These are phyloP conservation scores for Aspidapion aeneum DNA, from an alignment of 2,888 invertebrate genomes.

Conservation along the genomic window DNA sequence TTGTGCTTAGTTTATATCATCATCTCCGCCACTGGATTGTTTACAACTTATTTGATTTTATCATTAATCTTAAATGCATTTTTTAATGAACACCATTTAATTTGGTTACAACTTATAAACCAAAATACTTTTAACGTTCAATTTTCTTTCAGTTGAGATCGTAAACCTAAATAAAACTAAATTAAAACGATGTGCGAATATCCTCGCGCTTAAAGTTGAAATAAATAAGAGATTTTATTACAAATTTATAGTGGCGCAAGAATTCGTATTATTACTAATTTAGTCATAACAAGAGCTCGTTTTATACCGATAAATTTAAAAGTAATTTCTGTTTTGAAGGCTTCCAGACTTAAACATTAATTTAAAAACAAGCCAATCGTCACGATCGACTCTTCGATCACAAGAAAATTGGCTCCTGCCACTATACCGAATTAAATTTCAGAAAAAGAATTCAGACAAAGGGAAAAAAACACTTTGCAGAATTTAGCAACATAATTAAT, in stretches of 20 bases:
- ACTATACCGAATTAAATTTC: neutral
- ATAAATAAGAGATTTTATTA: slow-evolving; percentile 19
- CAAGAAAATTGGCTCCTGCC: slow-evolving; percentile 10
- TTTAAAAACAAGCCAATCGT: slow-evolving; percentile 26
- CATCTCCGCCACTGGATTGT: too few species aligned
- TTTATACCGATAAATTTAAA: slow-evolving; percentile 27
- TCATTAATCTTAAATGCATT: too few species aligned
- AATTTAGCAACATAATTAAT: too few species aligned
- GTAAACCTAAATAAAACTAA: slow-evolving; percentile 5
- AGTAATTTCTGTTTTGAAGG: slow-evolving; percentile 33
- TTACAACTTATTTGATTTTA: too few species aligned
- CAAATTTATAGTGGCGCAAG: slow-evolving; percentile 16
- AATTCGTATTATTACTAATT: slow-evolving; percentile 22
- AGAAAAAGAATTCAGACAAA: neutral
- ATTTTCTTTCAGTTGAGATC: slow-evolving; percentile 1
- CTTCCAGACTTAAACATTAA: slow-evolving; percentile 30
- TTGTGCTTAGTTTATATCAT: too few species aligned
- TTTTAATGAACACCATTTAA: neutral
- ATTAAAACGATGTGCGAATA: slow-evolving; percentile 12
- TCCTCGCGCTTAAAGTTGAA: slow-evolving; percentile 7
- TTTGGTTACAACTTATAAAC: neutral
- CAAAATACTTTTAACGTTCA: neutral
- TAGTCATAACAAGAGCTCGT: slow-evolving; percentile 25
- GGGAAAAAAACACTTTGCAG: too few species aligned
- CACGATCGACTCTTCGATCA: slow-evolving; percentile 23